A percentile compares a stretch with the other conserved stretches of the same genome.
These are phyloP conservation scores for Drosophila obscura DNA, from an alignment of 1,140 invertebrate genomes.

Conservation along the genomic window DNA sequence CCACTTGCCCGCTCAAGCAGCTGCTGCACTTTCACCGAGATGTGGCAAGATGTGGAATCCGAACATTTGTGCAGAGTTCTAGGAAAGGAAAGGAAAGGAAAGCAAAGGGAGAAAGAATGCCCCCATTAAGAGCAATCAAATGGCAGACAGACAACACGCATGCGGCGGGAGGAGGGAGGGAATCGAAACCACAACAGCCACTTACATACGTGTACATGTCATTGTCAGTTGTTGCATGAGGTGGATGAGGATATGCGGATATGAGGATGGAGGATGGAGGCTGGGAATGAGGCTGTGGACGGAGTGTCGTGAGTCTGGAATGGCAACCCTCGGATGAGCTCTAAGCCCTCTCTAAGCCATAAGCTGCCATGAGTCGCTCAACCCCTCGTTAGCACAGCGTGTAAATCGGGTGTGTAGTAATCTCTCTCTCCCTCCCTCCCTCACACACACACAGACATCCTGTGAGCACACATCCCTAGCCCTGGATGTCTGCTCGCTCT, in stretches of 20 bases:
- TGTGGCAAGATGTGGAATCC: slow-evolving; percentile 22
- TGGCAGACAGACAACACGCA: slow-evolving; percentile 38
- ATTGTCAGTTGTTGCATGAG: slow-evolving; percentile 64
- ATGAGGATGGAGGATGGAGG: slow-evolving; percentile 11
- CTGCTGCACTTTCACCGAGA: slow-evolving; percentile 70
- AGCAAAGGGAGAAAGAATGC: slow-evolving; percentile 9
- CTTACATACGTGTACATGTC: slow-evolving; percentile 27
- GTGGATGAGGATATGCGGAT: slow-evolving; percentile 10
- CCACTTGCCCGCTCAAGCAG: slow-evolving; percentile 66
- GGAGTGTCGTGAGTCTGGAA: slow-evolving; percentile 24
- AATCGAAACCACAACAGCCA: slow-evolving; percentile 61
- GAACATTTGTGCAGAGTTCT: slow-evolving; percentile 58
- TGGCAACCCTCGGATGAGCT: slow-evolving; percentile 21
- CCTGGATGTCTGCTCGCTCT: background rate
- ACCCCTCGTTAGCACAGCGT: slow-evolving; percentile 75
- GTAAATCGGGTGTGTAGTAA: slow-evolving; percentile 51
- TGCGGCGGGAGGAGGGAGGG: slow-evolving; percentile 22
- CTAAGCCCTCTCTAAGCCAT: slow-evolving; percentile 35
- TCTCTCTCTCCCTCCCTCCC: slow-evolving; percentile 24
- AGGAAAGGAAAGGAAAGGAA: slow-evolving; percentile 7
- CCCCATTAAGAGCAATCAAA: slow-evolving; percentile 69
- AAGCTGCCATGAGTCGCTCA: slow-evolving; percentile 24
- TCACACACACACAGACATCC: slow-evolving; percentile 35
- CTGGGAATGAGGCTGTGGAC: slow-evolving; percentile 7
- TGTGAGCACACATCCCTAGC: slow-evolving; percentile 7